Base-by-base conservation (phyloP, 1,140 invertebrate genomes). In the Listronotus bonariensis region DNA sequence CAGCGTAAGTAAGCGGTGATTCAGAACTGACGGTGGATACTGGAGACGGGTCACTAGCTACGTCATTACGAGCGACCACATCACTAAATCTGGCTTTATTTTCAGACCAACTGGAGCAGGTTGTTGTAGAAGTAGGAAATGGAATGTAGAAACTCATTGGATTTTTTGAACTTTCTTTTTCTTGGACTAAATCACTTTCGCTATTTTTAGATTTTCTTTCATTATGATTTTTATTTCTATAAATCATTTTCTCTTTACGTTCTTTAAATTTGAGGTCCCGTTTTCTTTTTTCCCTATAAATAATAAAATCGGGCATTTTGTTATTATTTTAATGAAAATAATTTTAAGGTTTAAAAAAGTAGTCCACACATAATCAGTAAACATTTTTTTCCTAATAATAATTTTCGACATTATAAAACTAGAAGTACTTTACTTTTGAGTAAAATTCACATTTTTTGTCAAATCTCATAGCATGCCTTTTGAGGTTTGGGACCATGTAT, bases 41-140 rank as follows among this genome's bases (percentile, higher is more conserved):
- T 17, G 60, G 51, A 54, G 60, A 38, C 5, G 51, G 52, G 17
- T 54, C 53, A 42, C 51, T 49, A 8, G 12, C 52, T 18, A 17
- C 15, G 15, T 78, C 77, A 54, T 38, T 76, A 17, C 77, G 72
- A 4, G 84, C 84, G 4, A 86, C 84, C 3, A 86, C 84, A 49
- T 85, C 83, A 56, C 84, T 86, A 62, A 86, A 86, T 53, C 76
- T 81, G 0, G 84, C 83, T 26, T 82, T 68, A 65, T 82, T 83
- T 69, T 85, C 80, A 45, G 80, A 78, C 84, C 84, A 84, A 78
- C 77, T 62, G 74, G 79, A 51, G 69, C 77, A 15, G 62, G 60
- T 42, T 69, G 65, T 15, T 65, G 60, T 56, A 59, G 65, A 10
- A 4, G 61, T 48, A 7, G 73, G 51, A 17, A 68, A 42, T 15